phyloP scores from a whole-genome alignment of 2,113 vertebrate genomes.

The Phalacrocorax pelagicus region DNA sequence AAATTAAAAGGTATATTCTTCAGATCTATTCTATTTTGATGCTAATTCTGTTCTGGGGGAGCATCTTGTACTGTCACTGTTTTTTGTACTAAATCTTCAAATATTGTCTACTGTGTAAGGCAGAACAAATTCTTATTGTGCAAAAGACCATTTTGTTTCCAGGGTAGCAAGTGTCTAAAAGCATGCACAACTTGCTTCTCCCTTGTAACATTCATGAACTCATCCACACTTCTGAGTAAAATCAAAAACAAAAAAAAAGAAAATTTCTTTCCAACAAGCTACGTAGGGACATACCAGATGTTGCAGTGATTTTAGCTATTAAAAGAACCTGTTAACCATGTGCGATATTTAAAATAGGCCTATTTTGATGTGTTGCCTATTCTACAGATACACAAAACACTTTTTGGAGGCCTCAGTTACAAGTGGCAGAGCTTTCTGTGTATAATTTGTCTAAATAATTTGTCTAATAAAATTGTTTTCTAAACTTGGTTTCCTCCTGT shows the following conservation, averaged over 20 bases:
- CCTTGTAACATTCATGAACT: slow-evolving; percentile 91
- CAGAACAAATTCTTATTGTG: slow-evolving; percentile 83
- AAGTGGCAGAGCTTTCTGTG: slow-evolving; percentile 99
- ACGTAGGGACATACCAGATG: slow-evolving; percentile 88
- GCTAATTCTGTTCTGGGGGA: slow-evolving; percentile 94
- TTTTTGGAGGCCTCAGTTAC: slow-evolving; percentile 97
- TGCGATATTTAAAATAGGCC: slow-evolving; percentile 99
- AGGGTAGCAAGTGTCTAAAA: slow-evolving; percentile 89
- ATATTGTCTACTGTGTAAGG: slow-evolving; percentile 91
- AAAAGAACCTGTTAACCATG: slow-evolving; percentile 85
- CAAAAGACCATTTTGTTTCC: slow-evolving; percentile 81
- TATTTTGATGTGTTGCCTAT: slow-evolving; percentile 99
- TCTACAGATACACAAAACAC: slow-evolving; percentile 95
- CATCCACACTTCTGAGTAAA: slow-evolving; percentile 80
- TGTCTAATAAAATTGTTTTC: slow-evolving; percentile 99
- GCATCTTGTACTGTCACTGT: slow-evolving; percentile 93
- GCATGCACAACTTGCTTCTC: slow-evolving; percentile 96
- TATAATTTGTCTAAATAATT: slow-evolving; percentile 99
- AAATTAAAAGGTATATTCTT: slow-evolving; percentile 86
- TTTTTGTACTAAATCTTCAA: slow-evolving; percentile 90
- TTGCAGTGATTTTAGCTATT: slow-evolving; percentile 90
- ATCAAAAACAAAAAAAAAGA: not conserved
- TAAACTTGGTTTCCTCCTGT: slow-evolving; percentile 83
- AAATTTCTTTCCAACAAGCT: slow-evolving; percentile 69
- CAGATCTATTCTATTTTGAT: slow-evolving; percentile 93